Base-by-base conservation (phyloP, 2,888 invertebrate species). In the Buathra laborator region DNA sequence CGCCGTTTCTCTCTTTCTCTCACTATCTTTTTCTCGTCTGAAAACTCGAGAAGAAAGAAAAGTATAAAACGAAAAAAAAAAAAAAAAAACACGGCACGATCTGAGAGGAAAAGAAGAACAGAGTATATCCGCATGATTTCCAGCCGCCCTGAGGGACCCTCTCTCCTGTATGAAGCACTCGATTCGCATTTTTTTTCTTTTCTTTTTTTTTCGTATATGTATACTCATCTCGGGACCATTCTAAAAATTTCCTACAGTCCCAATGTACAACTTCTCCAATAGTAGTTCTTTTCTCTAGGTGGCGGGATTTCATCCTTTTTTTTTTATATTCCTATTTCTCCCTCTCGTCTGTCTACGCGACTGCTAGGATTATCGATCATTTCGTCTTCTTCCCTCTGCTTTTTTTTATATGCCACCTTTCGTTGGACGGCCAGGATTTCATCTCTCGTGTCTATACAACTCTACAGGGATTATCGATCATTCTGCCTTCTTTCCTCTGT, bases 21-120 rank as follows among this genome's bases (percentile, higher is more conserved):
- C 53, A 16, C 68, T 43, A 78, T 78, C 77, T 72, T 83, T 78
- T 78, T 77, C 76, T 72, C 82, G 43, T 76, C 72, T 67, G 46
- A 67, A 37, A 78, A 78, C 64, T 59, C 67, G 62, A 59, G 29
- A 71, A 53, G 43, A 51, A 19, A 16, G 32, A 24, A 51, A 32
- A 59, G n/a, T 12, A 56, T 43, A 37, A 32, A 66, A 37, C 3
- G 29, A 19, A 37, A 62, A 56, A 29, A n/a, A 70, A 19, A 43
- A 53, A 14, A 29, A 51, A 72, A 44, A 62, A 74, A 24, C 24
- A 24, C n/a, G 7, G 44, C 62, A 62, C 72, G 19, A 24, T 48
- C 62, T 32, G 16, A 48, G 48, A 64, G n/a, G 16, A 48, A 14
- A 46, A 74, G 32, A 66, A 67, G 62, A 66, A 56, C 12, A 24